Base-by-base conservation (phyloP, 2,113 vertebrate species). In the Pandion haliaetus region DNA sequence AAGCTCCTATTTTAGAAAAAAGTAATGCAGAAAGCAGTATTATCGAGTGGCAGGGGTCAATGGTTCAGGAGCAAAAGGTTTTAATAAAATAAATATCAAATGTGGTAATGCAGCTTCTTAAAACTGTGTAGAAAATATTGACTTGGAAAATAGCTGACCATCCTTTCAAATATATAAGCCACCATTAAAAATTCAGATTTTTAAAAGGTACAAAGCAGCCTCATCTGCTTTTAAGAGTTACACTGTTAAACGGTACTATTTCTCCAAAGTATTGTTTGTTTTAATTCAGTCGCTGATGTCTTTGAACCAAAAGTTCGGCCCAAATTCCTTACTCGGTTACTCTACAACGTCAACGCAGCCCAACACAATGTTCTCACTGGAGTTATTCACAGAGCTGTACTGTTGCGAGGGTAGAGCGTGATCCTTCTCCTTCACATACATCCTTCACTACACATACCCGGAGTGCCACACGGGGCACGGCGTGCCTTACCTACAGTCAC, bases 381-480 rank as follows among this genome's bases (percentile, higher is more conserved):
- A 45, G 44, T 31, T 38, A n/a, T 2, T 17, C 65, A 10, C 12
- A 4, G 78, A 55, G 10, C 49, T 12, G 1, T 1, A 8, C 38
- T 2, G 59, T 0, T 19, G 55, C 8, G 13, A 38, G 57, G 66
- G 77, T 0, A 49, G 5, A 65, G 54, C 3, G 5, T 0, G 65
- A 79, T 40, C 69, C 72, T 24, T 4, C 24, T 6, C 15, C 57
- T 44, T 14, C 45, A 2, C 3, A 2, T 1, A 2, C 3, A n/a
- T 1, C 86, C 70, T 31, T 26, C 52, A 1, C 80, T 3, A 26
- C 36, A 1, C 18, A 1, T 1, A 34, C 28, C 70, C 15, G 3
- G 29, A 40, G 57, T 3, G 32, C 55, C 90, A 45, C 45, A 55
- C 0, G 71, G 57, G 57, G 24, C 5, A 21, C 4, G 28, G 49